Conservation (phyloP, 1,140 invertebrate genomes). For the Macrosteles quadrilineatus region DNA sequence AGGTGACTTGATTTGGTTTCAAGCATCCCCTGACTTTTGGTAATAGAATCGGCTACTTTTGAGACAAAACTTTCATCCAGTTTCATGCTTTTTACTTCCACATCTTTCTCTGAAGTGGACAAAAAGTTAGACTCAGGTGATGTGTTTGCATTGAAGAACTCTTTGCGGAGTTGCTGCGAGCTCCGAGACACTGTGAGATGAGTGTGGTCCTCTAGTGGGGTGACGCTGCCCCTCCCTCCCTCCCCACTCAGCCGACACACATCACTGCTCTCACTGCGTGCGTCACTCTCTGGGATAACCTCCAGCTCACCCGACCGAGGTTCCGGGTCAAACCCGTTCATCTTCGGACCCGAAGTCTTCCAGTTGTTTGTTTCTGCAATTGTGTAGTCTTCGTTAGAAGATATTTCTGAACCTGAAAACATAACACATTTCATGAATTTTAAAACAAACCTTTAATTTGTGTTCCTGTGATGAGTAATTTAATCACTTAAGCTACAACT, state of each 20-base stretch:
- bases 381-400: background rate
- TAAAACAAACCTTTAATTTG: no score
- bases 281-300: conserved; percentile 30
- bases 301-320: conserved; percentile 21
- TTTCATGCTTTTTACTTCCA: background rate
- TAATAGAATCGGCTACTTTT: background rate
- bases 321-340: conserved; percentile 9
- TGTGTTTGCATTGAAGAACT: background rate
- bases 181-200: background rate
- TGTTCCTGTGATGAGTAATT: no score
- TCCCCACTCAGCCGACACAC: background rate
- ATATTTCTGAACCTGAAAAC: background rate
- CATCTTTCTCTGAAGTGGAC: background rate
- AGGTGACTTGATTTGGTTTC: background rate
- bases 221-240: background rate
- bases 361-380: background rate
- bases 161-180: conserved; percentile 11
- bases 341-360: background rate
- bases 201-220: background rate
- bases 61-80: background rate
- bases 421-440: background rate
- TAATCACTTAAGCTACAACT: no score
- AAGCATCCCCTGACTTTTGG: background rate
- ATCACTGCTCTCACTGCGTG: conserved; percentile 17
- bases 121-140: background rate